Evolutionary conservation across 2,888 invertebrate species (phyloP).

Genomic region (Orthonevra nobilis): DNA sequence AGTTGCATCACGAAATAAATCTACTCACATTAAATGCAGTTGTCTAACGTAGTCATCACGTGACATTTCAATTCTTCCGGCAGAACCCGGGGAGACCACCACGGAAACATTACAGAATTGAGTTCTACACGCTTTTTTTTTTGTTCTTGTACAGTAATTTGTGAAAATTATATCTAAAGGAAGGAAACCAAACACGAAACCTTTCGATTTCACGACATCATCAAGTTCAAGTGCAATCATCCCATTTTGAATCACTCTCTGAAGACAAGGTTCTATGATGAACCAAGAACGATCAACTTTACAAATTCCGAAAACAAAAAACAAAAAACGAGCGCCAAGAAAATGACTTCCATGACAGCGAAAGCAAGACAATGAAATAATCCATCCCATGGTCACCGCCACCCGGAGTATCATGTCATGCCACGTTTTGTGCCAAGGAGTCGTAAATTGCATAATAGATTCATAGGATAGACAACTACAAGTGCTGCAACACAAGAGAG

Average conservation of each 20-base stretch:
- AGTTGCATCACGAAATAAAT: too few species aligned
- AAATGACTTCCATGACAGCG: conserved; percentile 38
- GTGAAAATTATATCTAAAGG: conserved; percentile 8
- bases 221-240: conserved; percentile 54
- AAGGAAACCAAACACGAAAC: conserved; percentile 3
- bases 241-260: conserved; percentile 11
- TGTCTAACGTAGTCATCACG: conserved; percentile 8
- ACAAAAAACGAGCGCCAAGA: conserved; percentile 7
- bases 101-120: too few species aligned
- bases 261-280: too few species aligned
- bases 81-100: too few species aligned
- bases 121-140: too few species aligned
- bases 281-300: neutral
- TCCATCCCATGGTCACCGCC: conserved; percentile 13
- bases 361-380: conserved; percentile 46
- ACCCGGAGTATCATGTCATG: conserved; percentile 31
- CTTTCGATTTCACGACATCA: conserved; percentile 55
- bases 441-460: conserved; percentile 63
- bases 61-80: conserved; percentile 30
- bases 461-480: conserved; percentile 29
- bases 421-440: conserved; percentile 24
- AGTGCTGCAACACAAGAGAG: conserved; percentile 8
- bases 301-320: conserved; percentile 22
- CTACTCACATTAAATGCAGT: too few species aligned
- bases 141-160: conserved; percentile 18